Base-by-base conservation (phyloP, 53 echinoderm and acorn worm genomes). In the Paelopatides confundens region DNA sequence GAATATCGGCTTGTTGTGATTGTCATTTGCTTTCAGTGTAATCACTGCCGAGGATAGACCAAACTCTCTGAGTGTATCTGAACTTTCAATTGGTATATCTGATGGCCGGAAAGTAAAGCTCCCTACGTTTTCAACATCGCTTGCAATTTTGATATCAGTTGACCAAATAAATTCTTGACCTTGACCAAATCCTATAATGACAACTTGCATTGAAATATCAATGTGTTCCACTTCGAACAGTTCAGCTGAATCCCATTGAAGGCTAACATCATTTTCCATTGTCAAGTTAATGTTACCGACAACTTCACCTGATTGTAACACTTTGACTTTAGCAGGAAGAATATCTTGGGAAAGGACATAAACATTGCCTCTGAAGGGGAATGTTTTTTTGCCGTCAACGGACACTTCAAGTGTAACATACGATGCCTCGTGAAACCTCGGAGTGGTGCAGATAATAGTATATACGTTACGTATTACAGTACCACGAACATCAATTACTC, bases 341-440 rank as follows among this genome's bases (percentile, higher is more conserved):
- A 48, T 49, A 10, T 77, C 48, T 47, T 92, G 85, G 26, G 92
- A 62, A 35, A 85, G 74, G 11, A 92, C 81, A 48, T 92, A 92
- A n/a, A 92, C 64, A 12, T 69, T 77, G 14, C 89, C 86, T 34
- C 49, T 85, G 47, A 62, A 89, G 17, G 92, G 89, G 3, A 77
- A 92, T 18, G 92, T 48, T 9, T 10, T 13, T 23, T 70, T 85
- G 34, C 70, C 69, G 48, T 92, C 89, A 31, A 89, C 65, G 35
- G 92, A 89, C 0, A 92, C 89, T 64, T 50, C 71, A 1, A 92
- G 67, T 12, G 43, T 26, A 34, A 85, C 85, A 1, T 84, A 71
- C 15, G 85, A 85, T 36, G 24, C 71, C 58, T 85, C 28, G 79
- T 85, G 71, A 43, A 92, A 89, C 30, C 34, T 40, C 21, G 92